Evolutionary conservation across 1,140 invertebrate genomes (phyloP).

Genomic region (Drosophila persimilis): DNA sequence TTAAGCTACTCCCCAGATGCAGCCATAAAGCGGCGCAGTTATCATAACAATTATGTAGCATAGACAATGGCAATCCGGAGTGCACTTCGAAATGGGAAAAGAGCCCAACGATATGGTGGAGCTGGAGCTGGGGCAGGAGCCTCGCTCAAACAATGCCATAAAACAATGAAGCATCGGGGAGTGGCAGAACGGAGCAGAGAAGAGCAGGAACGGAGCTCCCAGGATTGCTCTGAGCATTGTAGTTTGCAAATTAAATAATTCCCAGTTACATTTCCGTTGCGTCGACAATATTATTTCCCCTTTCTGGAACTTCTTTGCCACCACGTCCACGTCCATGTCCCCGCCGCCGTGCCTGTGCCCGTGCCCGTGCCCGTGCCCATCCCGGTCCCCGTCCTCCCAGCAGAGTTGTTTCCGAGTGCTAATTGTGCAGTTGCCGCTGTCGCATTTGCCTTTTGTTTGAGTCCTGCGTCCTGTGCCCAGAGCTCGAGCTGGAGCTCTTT

Average conservation of each 20-base stretch:
- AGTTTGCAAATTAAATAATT: slow-evolving; percentile 81
- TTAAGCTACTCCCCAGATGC: slow-evolving; percentile 64
- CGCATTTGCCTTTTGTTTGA: slow-evolving; percentile 65
- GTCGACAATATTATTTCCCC: slow-evolving; percentile 78
- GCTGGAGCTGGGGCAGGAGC: slow-evolving; percentile 8
- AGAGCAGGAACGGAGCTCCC: slow-evolving; percentile 26
- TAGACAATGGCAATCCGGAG: slow-evolving; percentile 60
- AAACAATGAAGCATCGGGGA: slow-evolving; percentile 51
- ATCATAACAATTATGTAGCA: slow-evolving; percentile 78
- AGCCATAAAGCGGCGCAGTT: slow-evolving; percentile 60
- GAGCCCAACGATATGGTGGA: slow-evolving; percentile 41
- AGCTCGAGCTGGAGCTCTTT: slow-evolving; percentile 8
- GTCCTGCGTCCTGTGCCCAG: slow-evolving; percentile 29
- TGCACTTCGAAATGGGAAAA: slow-evolving; percentile 30
- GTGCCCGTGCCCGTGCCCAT: not conserved
- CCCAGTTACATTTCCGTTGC: slow-evolving; percentile 80
- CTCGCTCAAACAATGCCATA: slow-evolving; percentile 67
- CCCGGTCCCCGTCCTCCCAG: slow-evolving; percentile 13
- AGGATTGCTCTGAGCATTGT: slow-evolving; percentile 58
- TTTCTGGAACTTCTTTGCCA: slow-evolving; percentile 46
- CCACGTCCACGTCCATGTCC: not conserved
- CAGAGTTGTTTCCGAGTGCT: slow-evolving; percentile 70
- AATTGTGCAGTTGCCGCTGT: slow-evolving; percentile 72
- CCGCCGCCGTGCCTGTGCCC: no score
- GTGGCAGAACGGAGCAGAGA: slow-evolving; percentile 2